Percentiles rank a stretch among this genome's conserved stretches.
Conservation (phyloP, 2,888 invertebrate species). For the Nasonovia ribisnigri region DNA sequence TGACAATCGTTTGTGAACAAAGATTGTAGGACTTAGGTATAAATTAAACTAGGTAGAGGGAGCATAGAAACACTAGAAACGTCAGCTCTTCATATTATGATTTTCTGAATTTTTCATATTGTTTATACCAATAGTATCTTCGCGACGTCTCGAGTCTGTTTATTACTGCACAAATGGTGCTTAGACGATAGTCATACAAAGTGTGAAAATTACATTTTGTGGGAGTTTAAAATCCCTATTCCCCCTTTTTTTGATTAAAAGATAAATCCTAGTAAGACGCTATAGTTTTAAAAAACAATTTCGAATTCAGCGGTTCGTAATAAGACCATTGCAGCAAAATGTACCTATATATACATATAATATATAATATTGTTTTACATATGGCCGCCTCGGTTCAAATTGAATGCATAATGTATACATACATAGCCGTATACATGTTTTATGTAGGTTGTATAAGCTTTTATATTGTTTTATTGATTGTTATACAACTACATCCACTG, state of each 20-base stretch:
- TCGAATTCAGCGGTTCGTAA: background rate
- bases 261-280: background rate
- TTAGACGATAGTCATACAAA: background rate
- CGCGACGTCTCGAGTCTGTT: background rate
- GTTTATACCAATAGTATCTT: background rate
- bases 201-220: background rate
- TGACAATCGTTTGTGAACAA: background rate
- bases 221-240: background rate
- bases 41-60: background rate
- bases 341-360: background rate
- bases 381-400: background rate
- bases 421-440: background rate
- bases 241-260: background rate
- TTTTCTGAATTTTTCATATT: background rate
- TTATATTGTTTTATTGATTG: conserved; percentile 12
- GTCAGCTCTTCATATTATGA: background rate
- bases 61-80: background rate
- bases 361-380: background rate
- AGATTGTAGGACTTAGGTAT: background rate
- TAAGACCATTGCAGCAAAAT: background rate
- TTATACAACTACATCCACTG: background rate
- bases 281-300: background rate
- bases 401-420: background rate
- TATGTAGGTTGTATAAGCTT: background rate
- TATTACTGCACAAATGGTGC: background rate